phyloP scores from a whole-genome alignment of 2,113 vertebrate genomes.

The Trichomycterus rosablanca region DNA sequence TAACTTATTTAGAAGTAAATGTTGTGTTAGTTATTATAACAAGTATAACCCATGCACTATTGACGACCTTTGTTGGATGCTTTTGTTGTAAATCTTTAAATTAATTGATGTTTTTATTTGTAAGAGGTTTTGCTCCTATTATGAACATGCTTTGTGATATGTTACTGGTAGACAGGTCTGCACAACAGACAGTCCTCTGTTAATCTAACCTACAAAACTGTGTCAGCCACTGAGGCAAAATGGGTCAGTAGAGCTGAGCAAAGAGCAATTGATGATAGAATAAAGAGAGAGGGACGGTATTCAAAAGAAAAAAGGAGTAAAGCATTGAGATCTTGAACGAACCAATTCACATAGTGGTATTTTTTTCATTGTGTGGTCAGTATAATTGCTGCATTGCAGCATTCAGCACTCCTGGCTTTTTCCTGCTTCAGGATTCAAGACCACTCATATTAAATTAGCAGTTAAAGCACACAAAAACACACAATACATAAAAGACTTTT shows the following conservation, averaged over 20 bases:
- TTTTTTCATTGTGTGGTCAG: neutral
- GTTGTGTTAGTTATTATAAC: too few relatives aligned
- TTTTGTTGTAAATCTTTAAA: too few relatives aligned
- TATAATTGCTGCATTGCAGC: neutral
- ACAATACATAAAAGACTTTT: neutral
- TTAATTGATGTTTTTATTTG: too few relatives aligned
- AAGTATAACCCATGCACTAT: too few relatives aligned
- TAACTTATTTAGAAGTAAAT: too few relatives aligned
- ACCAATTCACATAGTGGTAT: neutral
- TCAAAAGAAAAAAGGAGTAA: neutral
- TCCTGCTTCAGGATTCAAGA: neutral
- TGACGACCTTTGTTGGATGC: too few relatives aligned
- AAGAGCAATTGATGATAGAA: constrained; percentile 7
- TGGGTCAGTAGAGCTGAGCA: constrained; percentile 3
- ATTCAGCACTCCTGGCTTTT: neutral
- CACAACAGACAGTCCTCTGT: too few relatives aligned
- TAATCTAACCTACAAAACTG: too few relatives aligned
- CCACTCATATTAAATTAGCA: neutral
- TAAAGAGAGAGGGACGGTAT: neutral
- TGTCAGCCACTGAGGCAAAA: too few relatives aligned
- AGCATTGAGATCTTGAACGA: neutral
- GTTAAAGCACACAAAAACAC: neutral
- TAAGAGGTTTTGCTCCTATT: too few relatives aligned
- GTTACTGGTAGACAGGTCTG: too few relatives aligned
- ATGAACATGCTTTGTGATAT: too few relatives aligned